Evolutionary conservation across 2,888 invertebrate species (phyloP), one percentile per base, ranked within the genome.

Genomic region (Sesamia inferens): DNA sequence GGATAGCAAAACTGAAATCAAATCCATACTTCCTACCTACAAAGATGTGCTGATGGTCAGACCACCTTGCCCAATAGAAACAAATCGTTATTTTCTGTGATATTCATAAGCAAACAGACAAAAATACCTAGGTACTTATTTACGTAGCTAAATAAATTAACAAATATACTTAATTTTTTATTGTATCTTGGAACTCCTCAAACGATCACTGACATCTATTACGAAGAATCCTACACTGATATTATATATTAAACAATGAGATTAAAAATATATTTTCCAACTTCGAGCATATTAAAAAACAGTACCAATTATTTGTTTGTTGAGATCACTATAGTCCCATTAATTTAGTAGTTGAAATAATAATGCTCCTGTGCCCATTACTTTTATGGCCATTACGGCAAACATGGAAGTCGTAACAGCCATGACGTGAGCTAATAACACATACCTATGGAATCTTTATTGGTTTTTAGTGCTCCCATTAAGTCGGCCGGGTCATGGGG

Each of bases 381-480:
- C 63, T 76, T 86, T 87, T 81, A 88, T 84, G 76, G 69, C 80
- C 61, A 67, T 76, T 82, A 68, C 74, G 55, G 67, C 48, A 67
- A 71, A 78, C 82, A 75, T 78, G 54, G 70, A 74, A 78, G 78
- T 76, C 74, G 75, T 79, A 74, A 84, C 70, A 66, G 57, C 70
- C 63, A 71, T 80, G 78, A 79, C 78, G 75, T 73, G 76, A 76
- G 78, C 67, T 76, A 77, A 78, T 84, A 78, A 63, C 78, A 64
- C 81, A 62, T 82, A 78, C 78, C 75, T 81, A 82, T 74, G 74
- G 75, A 61, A 71, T 74, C 71, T 90, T 89, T 92, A 91, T 91
- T 90, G 79, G 85, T 73, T 87, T 89, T 92, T 88, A 89, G 89
- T 85, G 85, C 83, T 85, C 76, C 85, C 87, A 88, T 90, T 88